Percentiles rank a stretch among this genome's conserved stretches.
These are phyloP conservation scores for Todiramphus chloris DNA, from an alignment of 2,113 vertebrate genomes.

Conservation along the genomic window DNA sequence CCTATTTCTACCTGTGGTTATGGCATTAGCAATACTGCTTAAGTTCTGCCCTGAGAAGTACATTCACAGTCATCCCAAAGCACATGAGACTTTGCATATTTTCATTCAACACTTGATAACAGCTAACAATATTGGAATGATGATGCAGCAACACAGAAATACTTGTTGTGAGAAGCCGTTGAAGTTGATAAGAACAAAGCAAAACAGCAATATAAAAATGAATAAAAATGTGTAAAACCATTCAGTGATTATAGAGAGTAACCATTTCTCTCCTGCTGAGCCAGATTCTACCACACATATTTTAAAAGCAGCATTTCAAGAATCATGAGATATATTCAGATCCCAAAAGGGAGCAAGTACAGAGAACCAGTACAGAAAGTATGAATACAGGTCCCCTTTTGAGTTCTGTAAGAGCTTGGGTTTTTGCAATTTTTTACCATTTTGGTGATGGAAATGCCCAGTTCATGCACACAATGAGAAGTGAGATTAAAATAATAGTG, in stretches of 20 bases:
- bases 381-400: not conserved
- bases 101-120: not conserved
- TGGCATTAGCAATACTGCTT: not conserved
- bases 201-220: not conserved
- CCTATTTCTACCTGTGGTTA: not conserved
- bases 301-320: constrained; percentile 44
- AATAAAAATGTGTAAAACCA: not conserved
- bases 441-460: not conserved
- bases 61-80: not conserved
- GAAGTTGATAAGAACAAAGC: not conserved
- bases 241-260: not conserved
- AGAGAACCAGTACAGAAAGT: not conserved
- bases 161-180: not conserved
- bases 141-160: not conserved
- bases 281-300: not conserved
- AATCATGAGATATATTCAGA: not conserved
- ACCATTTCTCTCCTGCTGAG: not conserved
- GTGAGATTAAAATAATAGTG: not conserved
- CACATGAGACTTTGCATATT: not conserved
- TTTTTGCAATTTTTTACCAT: not conserved
- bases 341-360: not conserved
- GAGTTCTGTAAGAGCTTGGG: not conserved
- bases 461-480: not conserved
- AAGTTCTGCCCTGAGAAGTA: not conserved
- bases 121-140: not conserved